Conservation (phyloP, 2,888 invertebrate genomes). For the Nomada hirtipes region DNA sequence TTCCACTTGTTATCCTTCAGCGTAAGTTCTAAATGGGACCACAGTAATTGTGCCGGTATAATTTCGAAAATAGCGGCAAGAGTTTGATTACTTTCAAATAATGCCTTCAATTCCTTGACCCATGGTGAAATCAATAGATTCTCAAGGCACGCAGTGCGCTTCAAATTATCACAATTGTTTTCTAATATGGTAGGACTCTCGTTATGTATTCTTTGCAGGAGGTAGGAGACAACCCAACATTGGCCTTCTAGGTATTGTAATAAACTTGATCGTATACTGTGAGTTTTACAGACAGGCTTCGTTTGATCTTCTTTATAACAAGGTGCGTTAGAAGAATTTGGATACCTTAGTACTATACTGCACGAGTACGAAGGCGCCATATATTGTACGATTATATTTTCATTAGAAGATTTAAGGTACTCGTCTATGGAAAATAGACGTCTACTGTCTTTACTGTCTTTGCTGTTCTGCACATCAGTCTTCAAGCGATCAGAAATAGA, state of each 20-base stretch:
- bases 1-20: conserved; percentile 84
- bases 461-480: conserved; percentile 18
- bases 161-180: conserved; percentile 85
- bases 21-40: conserved; percentile 85
- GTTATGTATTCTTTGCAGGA: conserved; percentile 88
- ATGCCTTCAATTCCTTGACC: conserved; percentile 85
- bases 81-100: conserved; percentile 87
- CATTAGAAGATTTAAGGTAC: conserved; percentile 52
- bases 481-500: conserved; percentile 56
- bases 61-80: conserved; percentile 87
- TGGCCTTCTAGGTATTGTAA: conserved; percentile 88
- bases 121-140: conserved; percentile 87
- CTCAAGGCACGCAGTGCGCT: conserved; percentile 86
- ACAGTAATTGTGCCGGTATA: conserved; percentile 85
- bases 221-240: conserved; percentile 89
- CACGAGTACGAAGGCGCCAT: conserved; percentile 63
- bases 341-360: conserved; percentile 72
- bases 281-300: conserved; percentile 42
- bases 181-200: conserved; percentile 85
- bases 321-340: conserved; percentile 3
- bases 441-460: neutral
- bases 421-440: conserved; percentile 46
- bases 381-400: conserved; percentile 49
- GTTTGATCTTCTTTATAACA: conserved; percentile 11
- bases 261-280: conserved; percentile 84